Conservation (phyloP, 92 coral and sea anemone genomes). For the Paramuricea clavata region DNA sequence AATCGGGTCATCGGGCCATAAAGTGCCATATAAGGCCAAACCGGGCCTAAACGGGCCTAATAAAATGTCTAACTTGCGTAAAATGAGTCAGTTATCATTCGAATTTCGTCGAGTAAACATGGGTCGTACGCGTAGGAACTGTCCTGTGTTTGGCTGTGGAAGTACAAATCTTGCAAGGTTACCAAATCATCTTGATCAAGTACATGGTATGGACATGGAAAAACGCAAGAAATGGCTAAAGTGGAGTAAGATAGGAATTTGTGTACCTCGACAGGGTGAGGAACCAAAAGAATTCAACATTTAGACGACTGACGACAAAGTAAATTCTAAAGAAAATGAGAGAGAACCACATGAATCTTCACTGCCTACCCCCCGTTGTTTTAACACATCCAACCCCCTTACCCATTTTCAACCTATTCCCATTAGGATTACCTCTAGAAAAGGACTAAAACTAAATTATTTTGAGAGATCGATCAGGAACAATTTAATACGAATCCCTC, state of each 20-base stretch:
- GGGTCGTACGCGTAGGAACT: slow-evolving; percentile 1
- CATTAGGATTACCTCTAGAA: no score
- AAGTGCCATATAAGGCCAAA: neutral
- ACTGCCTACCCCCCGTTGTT: no score
- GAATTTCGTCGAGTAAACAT: neutral
- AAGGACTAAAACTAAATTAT: no score
- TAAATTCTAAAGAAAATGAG: no score
- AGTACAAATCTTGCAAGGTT: slow-evolving; percentile 12
- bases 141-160: neutral
- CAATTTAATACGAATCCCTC: no score
- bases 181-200: neutral
- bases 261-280: neutral
- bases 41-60: neutral
- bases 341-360: no score
- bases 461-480: no score
- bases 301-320: no score
- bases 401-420: no score
- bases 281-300: neutral
- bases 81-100: neutral
- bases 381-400: no score
- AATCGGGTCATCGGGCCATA: neutral
- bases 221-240: neutral
- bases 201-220: neutral
- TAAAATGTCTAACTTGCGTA: no score
- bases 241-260: neutral